Base-by-base conservation (phyloP, 2,113 vertebrate species). In the Nothobranchius kuhntae region DNA sequence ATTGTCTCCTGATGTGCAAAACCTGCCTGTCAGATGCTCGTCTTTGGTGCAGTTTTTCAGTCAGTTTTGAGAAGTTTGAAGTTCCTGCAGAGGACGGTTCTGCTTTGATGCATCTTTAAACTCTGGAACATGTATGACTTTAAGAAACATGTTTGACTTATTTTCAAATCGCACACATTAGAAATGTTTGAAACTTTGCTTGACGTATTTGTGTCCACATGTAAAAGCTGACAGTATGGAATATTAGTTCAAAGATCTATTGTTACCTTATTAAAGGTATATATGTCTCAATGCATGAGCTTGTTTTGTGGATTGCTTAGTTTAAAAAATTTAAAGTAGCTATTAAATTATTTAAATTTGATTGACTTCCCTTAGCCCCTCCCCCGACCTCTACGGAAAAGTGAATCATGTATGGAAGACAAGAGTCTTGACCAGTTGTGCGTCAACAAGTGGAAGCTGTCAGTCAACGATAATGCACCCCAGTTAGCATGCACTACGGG, bases 1-100 rank as follows among this genome's bases (percentile, higher is more conserved):
- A 84, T 71, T 82, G 52, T 42, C 75, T 14, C 73, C 13, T 56
- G 14, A 11, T 64, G 12, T 53, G 30, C 45, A 55, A 40, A 61
- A 81, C 14, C 75, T 87, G 84, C 66, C 24, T 13, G 54, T 86
- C 89, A 90, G 84, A 86, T 89, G 84, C 66, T 60, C 9, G 9
- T 78, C 70, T 81, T 71, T 7, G 11, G 17, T 6, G 61, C 11
- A 30, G 30, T 30, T 30, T 30, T 30, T 30, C 30, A 30, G 21
- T 30, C 30, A 30, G 30, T 30, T 30, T 30, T 30, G 30, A 30
- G 30, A 30, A 30, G 30, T 30, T 30, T 4, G 4, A 30, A 30
- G 5, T 24, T 46, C 71, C 58, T 35, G 60, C 56, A 57, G 13
- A 57, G 2, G 63, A 53, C 45, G 15, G 15, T 47, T 61, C 38